phyloP scores from a whole-genome alignment of 2,113 vertebrate genomes.

The Fukomys damarensis region DNA sequence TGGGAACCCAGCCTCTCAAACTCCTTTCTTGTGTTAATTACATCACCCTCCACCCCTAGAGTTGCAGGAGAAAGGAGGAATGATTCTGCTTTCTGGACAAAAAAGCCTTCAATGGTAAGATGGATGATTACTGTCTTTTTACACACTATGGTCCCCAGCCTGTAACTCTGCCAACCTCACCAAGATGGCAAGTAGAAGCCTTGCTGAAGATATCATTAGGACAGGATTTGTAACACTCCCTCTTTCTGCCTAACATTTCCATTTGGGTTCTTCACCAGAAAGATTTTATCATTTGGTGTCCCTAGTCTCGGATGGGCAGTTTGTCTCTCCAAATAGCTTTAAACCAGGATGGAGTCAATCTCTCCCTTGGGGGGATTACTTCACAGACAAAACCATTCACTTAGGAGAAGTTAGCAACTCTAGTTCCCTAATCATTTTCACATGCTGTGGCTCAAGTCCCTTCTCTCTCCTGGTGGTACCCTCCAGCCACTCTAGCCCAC shows the following conservation, averaged over 20 bases:
- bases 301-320: not conserved
- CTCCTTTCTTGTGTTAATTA: not conserved
- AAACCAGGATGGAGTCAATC: not conserved
- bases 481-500: not conserved
- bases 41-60: not conserved
- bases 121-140: not conserved
- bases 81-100: not conserved
- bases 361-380: not conserved
- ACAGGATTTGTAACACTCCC: not conserved
- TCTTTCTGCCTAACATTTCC: not conserved
- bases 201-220: not conserved
- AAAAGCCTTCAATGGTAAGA: not conserved
- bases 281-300: not conserved
- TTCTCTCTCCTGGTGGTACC: not conserved
- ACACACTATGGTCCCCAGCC: fast-evolving
- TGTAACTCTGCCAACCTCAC: not conserved
- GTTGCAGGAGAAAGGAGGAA: not conserved
- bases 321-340: not conserved
- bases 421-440: not conserved
- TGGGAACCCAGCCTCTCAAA: not conserved
- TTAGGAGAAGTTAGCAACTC: not conserved
- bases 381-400: not conserved
- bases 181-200: not conserved
- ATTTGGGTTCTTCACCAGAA: not conserved
- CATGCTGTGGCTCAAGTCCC: not conserved